These are phyloP conservation scores for Tenthredo distinguenda DNA, from an alignment of 2,888 invertebrate species.

Conservation along the genomic window DNA sequence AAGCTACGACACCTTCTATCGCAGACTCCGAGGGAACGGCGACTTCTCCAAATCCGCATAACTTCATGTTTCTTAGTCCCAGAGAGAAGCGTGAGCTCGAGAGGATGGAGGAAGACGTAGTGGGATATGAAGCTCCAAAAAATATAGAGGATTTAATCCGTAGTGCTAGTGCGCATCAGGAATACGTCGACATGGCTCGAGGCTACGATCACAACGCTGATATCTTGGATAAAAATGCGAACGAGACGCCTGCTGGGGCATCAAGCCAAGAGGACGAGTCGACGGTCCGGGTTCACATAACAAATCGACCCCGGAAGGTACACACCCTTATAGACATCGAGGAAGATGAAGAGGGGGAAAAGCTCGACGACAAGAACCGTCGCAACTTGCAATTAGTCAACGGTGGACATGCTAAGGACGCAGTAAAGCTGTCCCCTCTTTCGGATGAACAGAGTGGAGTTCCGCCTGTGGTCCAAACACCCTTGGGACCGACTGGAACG, in stretches of 20 bases:
- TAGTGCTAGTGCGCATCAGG: slow-evolving; percentile 31
- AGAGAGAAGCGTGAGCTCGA: slow-evolving; percentile 16
- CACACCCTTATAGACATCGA: slow-evolving; percentile 35
- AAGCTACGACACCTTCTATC: neutral
- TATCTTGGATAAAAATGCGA: neutral
- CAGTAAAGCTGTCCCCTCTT: neutral
- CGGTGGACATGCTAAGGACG: neutral
- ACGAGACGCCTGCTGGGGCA: neutral
- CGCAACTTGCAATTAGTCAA: neutral
- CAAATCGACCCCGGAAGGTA: neutral
- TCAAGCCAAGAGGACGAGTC: slow-evolving; percentile 31
- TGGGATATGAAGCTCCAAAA: neutral
- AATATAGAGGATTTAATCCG: slow-evolving; percentile 38
- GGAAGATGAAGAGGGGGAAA: neutral
- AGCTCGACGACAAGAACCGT: neutral
- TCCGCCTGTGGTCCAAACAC: neutral
- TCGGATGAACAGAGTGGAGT: neutral
- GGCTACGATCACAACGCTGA: neutral
- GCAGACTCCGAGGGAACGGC: neutral
- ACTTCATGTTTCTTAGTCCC: neutral
- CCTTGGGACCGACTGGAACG: neutral
- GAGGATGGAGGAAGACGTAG: neutral
- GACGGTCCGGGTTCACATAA: slow-evolving; percentile 30
- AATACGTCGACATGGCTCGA: neutral
- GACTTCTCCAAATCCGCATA: neutral